A percentile compares a stretch with the other conserved stretches of the same genome.
Conservation (phyloP, 2,888 invertebrate genomes). For the Onthophagus sagittarius region DNA sequence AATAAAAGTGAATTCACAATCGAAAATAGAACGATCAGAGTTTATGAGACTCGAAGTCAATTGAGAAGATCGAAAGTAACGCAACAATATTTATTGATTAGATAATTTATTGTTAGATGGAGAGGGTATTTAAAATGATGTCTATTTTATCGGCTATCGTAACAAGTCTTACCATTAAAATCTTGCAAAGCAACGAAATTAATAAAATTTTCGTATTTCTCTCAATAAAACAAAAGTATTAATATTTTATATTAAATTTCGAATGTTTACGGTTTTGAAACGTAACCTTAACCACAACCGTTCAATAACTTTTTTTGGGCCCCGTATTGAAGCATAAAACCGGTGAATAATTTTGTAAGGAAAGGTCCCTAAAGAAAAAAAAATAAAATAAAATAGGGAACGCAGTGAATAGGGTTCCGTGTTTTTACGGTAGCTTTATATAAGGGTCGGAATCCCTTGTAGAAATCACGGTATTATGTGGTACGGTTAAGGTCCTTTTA, state of each 20-base stretch:
- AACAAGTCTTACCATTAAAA: too few species aligned
- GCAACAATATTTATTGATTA: too few species aligned
- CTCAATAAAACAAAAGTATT: too few species aligned
- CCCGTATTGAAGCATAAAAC: background rate
- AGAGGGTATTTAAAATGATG: background rate
- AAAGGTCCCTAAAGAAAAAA: background rate
- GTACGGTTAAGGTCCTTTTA: background rate
- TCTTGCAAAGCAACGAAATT: too few species aligned
- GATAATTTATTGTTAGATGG: background rate
- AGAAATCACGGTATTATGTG: background rate
- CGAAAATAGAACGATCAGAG: too few species aligned
- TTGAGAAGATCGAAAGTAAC: too few species aligned
- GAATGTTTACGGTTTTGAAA: too few species aligned
- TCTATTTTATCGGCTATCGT: background rate
- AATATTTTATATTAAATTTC: too few species aligned
- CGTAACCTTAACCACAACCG: background rate
- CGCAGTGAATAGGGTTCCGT: background rate
- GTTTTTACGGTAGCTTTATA: background rate
- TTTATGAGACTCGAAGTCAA: too few species aligned
- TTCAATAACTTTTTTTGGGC: background rate
- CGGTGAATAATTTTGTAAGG: background rate
- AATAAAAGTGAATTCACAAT: too few species aligned
- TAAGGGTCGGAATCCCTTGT: background rate
- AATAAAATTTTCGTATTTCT: too few species aligned
- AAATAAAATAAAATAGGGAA: background rate